Evolutionary conservation across 2,888 invertebrate genomes (phyloP).

Genomic region (Idaea biselata): DNA sequence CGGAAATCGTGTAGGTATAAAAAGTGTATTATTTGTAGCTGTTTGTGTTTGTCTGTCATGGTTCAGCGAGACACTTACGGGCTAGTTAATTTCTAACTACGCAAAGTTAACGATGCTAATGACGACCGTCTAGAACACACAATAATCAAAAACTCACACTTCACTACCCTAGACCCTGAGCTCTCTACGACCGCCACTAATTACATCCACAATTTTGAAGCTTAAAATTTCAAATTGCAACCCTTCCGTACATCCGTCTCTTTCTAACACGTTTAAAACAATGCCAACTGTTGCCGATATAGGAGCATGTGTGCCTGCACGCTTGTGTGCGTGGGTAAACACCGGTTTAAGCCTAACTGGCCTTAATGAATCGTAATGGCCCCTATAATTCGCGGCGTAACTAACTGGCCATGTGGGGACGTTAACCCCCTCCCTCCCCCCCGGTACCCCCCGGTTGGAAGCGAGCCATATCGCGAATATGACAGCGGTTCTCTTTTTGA

Average conservation of each 20-base stretch:
- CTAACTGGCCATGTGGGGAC: conserved; percentile 80
- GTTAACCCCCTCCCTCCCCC: conserved; percentile 33
- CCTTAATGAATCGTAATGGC: conserved; percentile 83
- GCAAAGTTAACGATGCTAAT: neutral
- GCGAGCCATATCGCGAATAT: conserved; percentile 75
- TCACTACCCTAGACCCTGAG: conserved; percentile 60
- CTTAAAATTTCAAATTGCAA: conserved; percentile 67
- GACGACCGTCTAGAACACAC: conserved; percentile 8
- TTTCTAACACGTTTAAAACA: conserved; percentile 55
- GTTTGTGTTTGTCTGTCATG: neutral
- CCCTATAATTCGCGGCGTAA: conserved; percentile 82
- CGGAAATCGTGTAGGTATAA: no score
- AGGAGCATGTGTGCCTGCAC: conserved; percentile 38
- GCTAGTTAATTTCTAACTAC: neutral
- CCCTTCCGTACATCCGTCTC: conserved; percentile 48
- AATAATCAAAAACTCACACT: conserved; percentile 58
- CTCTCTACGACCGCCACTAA: conserved; percentile 70
- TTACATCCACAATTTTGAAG: conserved; percentile 67
- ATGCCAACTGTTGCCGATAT: conserved; percentile 63
- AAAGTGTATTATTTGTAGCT: no score
- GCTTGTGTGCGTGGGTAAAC: conserved; percentile 76
- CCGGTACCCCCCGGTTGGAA: conserved; percentile 54
- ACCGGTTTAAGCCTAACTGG: conserved; percentile 82
- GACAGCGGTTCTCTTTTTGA: conserved; percentile 76
- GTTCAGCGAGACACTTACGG: neutral